Evolutionary conservation across 2,888 invertebrate species (phyloP).

Genomic region (Nipponacmea schrenckii): DNA sequence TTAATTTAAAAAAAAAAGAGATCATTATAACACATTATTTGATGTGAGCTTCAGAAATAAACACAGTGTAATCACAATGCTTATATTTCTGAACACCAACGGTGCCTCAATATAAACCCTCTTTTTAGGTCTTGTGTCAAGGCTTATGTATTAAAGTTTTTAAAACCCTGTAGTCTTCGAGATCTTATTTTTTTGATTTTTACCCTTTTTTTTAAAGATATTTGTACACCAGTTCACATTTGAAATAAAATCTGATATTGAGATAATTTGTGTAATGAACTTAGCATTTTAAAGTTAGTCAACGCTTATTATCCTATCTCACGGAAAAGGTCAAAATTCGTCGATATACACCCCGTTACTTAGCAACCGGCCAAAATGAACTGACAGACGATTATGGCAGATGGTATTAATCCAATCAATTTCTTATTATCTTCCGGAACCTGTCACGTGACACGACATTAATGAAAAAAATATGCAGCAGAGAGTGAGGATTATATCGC

Average conservation of each 20-base stretch:
- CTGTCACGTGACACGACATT: background rate
- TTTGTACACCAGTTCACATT: no score
- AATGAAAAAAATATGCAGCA: background rate
- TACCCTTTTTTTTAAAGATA: no score
- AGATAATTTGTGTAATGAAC: no score
- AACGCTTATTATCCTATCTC: background rate
- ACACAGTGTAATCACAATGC: no score
- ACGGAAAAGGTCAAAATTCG: background rate
- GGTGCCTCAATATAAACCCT: no score
- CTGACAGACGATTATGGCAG: background rate
- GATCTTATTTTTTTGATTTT: background rate
- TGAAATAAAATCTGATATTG: no score
- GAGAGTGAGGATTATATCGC: background rate
- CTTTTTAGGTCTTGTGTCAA: no score
- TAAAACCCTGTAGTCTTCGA: background rate
- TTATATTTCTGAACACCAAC: no score
- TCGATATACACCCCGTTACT: background rate
- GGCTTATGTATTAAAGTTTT: background rate
- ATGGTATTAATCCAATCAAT: slow-evolving; percentile 7
- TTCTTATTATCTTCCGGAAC: background rate
- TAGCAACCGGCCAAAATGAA: background rate
- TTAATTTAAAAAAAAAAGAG: no score
- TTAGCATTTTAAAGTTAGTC: background rate
- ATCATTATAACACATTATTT: no score
- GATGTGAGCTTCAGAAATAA: no score